These are phyloP conservation scores for Aromia moschata DNA, from an alignment of 2,888 invertebrate genomes.

Conservation along the genomic window DNA sequence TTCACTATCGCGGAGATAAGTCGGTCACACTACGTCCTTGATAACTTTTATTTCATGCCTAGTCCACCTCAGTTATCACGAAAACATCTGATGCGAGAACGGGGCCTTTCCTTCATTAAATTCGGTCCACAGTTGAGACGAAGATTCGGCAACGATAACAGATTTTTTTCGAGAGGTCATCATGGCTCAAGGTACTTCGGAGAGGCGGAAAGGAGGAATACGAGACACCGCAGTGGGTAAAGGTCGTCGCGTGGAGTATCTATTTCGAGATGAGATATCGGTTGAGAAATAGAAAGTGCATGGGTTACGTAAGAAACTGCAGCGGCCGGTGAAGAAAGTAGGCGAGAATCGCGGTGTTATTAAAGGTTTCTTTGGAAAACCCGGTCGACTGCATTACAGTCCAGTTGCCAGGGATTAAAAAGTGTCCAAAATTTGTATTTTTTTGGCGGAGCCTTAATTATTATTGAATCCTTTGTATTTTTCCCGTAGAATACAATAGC, in stretches of 20 bases:
- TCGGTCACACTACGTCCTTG: constrained; percentile 26
- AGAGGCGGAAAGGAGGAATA: neutral
- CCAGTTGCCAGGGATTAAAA: too few species aligned
- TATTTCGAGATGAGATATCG: neutral
- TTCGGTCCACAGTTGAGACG: neutral
- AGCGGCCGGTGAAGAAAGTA: neutral
- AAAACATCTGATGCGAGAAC: neutral
- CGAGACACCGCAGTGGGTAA: neutral
- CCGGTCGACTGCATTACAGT: too few species aligned
- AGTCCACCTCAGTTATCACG: neutral
- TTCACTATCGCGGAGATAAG: constrained; percentile 21
- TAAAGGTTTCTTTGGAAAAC: neutral
- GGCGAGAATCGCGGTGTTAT: too few species aligned
- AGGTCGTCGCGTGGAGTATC: neutral
- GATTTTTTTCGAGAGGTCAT: neutral
- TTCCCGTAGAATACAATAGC: too few species aligned
- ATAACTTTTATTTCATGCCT: neutral
- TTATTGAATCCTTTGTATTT: too few species aligned
- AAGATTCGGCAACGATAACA: neutral
- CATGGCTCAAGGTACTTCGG: neutral
- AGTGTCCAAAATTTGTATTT: too few species aligned
- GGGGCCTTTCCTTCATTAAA: neutral
- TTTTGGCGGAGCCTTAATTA: too few species aligned
- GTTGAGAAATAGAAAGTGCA: constrained; percentile 1
- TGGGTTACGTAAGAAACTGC: neutral